Evolutionary conservation across 1,140 invertebrate species (phyloP), one percentile per base, ranked within the genome.

Genomic region (Calliopsis andreniformis): DNA sequence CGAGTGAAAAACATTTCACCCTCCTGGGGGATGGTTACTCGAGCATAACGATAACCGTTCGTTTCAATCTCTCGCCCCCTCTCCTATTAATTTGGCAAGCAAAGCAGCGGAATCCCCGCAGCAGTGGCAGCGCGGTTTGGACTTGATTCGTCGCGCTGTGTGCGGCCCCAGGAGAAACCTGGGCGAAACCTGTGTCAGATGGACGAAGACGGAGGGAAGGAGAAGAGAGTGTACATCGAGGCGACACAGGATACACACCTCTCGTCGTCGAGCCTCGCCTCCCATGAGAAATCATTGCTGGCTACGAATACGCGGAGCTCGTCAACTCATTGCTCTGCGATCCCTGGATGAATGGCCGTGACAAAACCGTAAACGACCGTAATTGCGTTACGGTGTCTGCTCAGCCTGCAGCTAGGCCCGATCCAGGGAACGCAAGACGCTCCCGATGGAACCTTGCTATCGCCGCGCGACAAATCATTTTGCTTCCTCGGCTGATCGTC

Each of bases 211-310:
- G 20, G 61, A 61, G 23, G n/a, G 20, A 18, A 47, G 53, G 39
- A 30, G 61, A 55, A 43, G 3, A 66, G 68, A 62, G 58, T 73
- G 49, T 49, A 10, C 10, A 39, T 3, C 35, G 68, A 49, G 78
- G 79, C 35, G 79, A 82, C 75, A 66, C 42, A 58, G 78, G 39
- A 59, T 71, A 80, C 58, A 39, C 10, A 39, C 35, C 35, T 39
- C 69, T 73, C 64, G 82, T 84, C 83, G 85, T 76, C 78, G 83
- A 78, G 51, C 7, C 56, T 76, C 51, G 56, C 43, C 59, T 87
- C 86, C 84, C 86, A 63, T 55, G 86, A 87, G 86, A 86, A 87
- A 87, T 87, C 86, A 87, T 84, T 80, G 76, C 68, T 42, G 28
- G 76, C 58, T 79, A 83, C 73, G 75, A 79, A 82, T 85, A 80